phyloP scores from a whole-genome alignment of 1,140 invertebrate species.

The Papilio machaon region DNA sequence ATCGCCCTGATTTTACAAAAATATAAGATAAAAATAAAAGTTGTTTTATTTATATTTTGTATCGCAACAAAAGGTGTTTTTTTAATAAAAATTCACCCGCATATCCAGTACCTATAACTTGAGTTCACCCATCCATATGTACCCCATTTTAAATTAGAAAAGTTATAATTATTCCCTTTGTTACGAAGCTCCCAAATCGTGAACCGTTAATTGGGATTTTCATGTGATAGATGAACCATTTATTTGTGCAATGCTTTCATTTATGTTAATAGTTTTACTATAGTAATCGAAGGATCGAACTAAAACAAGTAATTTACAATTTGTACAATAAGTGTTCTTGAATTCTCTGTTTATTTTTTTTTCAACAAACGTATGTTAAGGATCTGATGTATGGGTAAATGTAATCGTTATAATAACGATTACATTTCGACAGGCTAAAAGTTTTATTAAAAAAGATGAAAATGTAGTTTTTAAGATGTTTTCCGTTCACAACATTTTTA shows the following conservation, averaged over 20 bases:
- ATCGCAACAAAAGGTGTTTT: not conserved
- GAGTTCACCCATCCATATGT: not conserved
- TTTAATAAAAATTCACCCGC: not conserved
- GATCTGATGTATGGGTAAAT: no score
- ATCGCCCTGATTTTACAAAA: not conserved
- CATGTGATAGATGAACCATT: constrained; percentile 4
- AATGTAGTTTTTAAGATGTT: no score
- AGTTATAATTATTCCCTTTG: constrained; percentile 20
- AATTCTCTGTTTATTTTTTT: no score
- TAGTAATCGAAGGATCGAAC: not conserved
- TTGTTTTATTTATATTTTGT: not conserved
- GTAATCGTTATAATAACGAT: no score
- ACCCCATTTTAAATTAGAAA: constrained; percentile 18
- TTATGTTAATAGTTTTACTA: not conserved
- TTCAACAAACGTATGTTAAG: no score
- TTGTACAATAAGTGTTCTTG: no score
- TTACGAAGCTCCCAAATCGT: constrained; percentile 15
- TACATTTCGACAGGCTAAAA: no score
- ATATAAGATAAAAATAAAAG: no score
- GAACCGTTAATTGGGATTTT: constrained; percentile 8
- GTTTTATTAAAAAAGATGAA: no score
- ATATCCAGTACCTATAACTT: not conserved
- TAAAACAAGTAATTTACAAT: not conserved
- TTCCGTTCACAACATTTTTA: no score
- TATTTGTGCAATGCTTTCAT: not conserved